Percentiles rank a stretch among this genome's conserved stretches.
These are phyloP conservation scores for Pristionchus fissidentatus DNA, from an alignment of 2,888 invertebrate genomes.

Conservation along the genomic window DNA sequence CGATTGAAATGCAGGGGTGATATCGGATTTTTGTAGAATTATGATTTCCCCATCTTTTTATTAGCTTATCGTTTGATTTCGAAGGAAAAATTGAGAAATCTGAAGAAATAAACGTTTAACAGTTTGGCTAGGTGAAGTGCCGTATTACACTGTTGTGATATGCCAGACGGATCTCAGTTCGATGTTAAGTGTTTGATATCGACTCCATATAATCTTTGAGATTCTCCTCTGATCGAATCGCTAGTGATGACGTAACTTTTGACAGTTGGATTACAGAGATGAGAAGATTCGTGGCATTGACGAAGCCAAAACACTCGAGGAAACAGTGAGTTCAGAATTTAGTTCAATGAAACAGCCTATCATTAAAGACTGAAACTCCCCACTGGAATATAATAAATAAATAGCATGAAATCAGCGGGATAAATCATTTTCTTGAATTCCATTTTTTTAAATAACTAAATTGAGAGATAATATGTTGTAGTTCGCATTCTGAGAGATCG, in stretches of 20 bases:
- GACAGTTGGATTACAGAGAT: slow-evolving; percentile 66
- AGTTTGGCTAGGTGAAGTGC: no score
- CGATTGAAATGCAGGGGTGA: slow-evolving; percentile 71
- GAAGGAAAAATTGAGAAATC: no score
- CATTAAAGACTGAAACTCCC: not conserved
- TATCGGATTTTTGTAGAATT: no score
- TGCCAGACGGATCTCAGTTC: no score
- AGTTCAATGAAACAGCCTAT: not conserved
- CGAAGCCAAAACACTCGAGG: slow-evolving; percentile 56
- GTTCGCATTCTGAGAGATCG: slow-evolving; percentile 73
- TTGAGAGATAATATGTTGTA: slow-evolving; percentile 14
- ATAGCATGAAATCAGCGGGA: not conserved
- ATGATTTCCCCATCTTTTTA: no score
- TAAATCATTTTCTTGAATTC: no score
- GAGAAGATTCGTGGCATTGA: slow-evolving; percentile 42
- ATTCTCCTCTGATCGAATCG: slow-evolving; percentile 61
- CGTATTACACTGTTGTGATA: no score
- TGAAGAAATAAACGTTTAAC: no score
- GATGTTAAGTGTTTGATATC: no score
- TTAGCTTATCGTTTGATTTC: no score
- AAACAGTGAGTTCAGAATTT: slow-evolving; percentile 52
- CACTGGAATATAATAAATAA: not conserved
- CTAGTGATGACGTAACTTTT: slow-evolving; percentile 77
- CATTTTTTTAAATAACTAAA: no score
- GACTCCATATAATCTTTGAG: slow-evolving; percentile 54